These are phyloP conservation scores for Sepioteuthis lessoniana DNA, from an alignment of 2,888 invertebrate genomes.

Conservation along the genomic window DNA sequence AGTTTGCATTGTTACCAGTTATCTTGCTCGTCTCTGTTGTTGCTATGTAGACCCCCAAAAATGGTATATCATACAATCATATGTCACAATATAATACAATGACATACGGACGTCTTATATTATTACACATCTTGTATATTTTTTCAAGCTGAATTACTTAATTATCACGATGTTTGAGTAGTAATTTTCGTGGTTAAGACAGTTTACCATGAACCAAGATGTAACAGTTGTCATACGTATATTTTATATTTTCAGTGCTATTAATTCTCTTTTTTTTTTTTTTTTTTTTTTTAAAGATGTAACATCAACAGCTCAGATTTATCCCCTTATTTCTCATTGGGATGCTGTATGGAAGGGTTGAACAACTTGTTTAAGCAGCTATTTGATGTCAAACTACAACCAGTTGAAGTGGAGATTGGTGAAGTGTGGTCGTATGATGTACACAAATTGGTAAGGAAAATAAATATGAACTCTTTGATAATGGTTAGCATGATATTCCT, in stretches of 20 bases:
- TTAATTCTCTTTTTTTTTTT: neutral
- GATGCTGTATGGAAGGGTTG: constrained; percentile 97
- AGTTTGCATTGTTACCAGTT: too few relatives aligned
- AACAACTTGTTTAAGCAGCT: constrained; percentile 88
- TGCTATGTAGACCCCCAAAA: too few relatives aligned
- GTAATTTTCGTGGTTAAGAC: too few relatives aligned
- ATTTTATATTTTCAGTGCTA: neutral
- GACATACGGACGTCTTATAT: too few relatives aligned
- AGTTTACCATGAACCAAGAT: too few relatives aligned
- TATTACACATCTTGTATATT: too few relatives aligned
- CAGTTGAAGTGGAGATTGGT: constrained; percentile 83
- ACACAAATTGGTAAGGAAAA: constrained; percentile 84
- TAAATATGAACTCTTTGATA: neutral
- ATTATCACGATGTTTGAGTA: too few relatives aligned
- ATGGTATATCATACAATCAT: too few relatives aligned
- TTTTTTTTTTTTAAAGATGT: constrained; percentile 57
- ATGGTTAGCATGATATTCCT: neutral
- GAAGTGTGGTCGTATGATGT: constrained; percentile 93
- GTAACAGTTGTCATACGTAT: too few relatives aligned
- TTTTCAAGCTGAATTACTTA: too few relatives aligned
- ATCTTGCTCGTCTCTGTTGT: too few relatives aligned
- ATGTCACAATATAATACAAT: too few relatives aligned
- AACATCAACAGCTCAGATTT: constrained; percentile 60
- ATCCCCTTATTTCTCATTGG: constrained; percentile 89
- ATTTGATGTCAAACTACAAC: constrained; percentile 83